A percentile compares a stretch with the other conserved stretches of the same genome.
Evolutionary conservation across 2,888 invertebrate genomes (phyloP).

Genomic region (Pherbina coryleti): DNA sequence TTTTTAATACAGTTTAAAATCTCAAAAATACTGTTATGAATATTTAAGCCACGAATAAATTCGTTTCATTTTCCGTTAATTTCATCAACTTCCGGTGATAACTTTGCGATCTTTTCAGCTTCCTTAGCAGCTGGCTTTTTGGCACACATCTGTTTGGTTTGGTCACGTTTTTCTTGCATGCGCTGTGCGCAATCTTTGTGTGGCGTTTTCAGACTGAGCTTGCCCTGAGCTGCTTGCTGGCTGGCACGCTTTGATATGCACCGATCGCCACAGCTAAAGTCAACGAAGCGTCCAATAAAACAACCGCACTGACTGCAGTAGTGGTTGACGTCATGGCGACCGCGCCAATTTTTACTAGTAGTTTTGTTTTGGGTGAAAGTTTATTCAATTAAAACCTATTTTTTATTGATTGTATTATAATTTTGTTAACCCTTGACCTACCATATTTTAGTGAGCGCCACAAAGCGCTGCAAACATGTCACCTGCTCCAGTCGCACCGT

Average conservation of each 20-base stretch:
- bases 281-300: conserved; percentile 61
- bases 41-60: neutral
- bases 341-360: conserved; percentile 57
- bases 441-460: conserved; percentile 56
- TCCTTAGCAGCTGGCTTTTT: neutral
- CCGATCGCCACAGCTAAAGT: conserved; percentile 55
- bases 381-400: neutral
- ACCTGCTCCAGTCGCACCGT: conserved; percentile 59
- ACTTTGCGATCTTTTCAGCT: neutral
- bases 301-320: conserved; percentile 66
- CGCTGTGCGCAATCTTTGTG: conserved; percentile 59
- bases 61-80: neutral
- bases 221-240: conserved; percentile 55
- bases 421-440: conserved; percentile 39
- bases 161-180: conserved; percentile 49
- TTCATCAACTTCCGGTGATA: neutral
- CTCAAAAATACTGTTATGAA: no score
- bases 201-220: conserved; percentile 56
- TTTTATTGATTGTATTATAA: neutral
- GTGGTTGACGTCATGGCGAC: conserved; percentile 63
- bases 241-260: conserved; percentile 58
- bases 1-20: no score
- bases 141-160: neutral
- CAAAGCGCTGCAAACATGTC: conserved; percentile 59
- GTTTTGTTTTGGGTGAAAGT: neutral